Conservation (phyloP, 2,888 invertebrate genomes). For the Epinotia ramella region DNA sequence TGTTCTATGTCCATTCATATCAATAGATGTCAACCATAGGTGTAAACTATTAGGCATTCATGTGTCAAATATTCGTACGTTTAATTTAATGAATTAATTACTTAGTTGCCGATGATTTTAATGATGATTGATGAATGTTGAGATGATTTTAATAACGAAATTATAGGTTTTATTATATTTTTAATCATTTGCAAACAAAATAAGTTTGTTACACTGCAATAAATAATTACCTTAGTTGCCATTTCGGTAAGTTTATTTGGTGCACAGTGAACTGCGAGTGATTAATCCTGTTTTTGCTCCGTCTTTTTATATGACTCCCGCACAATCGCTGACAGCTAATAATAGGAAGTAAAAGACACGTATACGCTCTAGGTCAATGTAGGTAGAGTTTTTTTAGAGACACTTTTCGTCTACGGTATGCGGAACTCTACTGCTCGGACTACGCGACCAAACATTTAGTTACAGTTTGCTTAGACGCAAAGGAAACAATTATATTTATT, state of each 20-base stretch:
- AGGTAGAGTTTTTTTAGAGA: slow-evolving; percentile 72
- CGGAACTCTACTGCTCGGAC: slow-evolving; percentile 65
- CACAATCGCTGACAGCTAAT: slow-evolving; percentile 70
- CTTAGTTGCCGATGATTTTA: background rate
- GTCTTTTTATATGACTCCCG: slow-evolving; percentile 71
- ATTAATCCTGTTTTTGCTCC: slow-evolving; percentile 66
- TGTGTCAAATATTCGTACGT: no score
- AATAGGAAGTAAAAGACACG: slow-evolving; percentile 80
- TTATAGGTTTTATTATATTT: background rate
- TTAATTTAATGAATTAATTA: background rate
- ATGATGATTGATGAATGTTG: no score
- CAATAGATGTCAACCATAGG: no score
- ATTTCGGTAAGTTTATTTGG: slow-evolving; percentile 76
- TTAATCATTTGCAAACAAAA: background rate
- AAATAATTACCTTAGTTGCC: slow-evolving; percentile 78
- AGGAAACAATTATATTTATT: slow-evolving; percentile 52
- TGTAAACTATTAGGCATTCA: no score
- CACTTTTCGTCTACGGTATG: slow-evolving; percentile 72
- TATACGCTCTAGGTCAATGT: slow-evolving; percentile 72
- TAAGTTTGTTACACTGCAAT: slow-evolving; percentile 29
- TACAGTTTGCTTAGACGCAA: slow-evolving; percentile 39
- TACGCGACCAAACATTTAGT: slow-evolving; percentile 52
- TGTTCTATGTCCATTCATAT: no score
- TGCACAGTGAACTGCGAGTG: slow-evolving; percentile 81
- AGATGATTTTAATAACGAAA: slow-evolving; percentile 7